These are phyloP conservation scores for Nemotelus pantherinus DNA, from an alignment of 2,888 invertebrate species.

Conservation along the genomic window DNA sequence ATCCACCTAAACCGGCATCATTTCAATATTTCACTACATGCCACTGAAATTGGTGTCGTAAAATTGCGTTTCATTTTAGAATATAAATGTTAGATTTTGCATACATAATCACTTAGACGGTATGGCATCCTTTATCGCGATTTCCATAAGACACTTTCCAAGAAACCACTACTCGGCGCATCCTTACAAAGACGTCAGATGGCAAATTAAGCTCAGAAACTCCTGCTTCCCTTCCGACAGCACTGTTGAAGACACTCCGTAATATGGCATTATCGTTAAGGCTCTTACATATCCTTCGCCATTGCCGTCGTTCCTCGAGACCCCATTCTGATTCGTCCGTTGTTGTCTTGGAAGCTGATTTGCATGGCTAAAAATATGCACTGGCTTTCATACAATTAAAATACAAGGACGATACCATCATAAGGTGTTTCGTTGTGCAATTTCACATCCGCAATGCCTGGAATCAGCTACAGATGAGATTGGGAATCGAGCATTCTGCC, in stretches of 20 bases:
- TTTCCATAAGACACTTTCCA: neutral
- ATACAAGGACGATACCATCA: slow-evolving; percentile 43
- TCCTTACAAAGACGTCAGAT: slow-evolving; percentile 48
- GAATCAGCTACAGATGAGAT: neutral
- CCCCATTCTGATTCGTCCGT: neutral
- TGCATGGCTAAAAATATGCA: slow-evolving; percentile 49
- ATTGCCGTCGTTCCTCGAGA: neutral
- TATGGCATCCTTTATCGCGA: neutral
- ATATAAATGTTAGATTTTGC: slow-evolving; percentile 48
- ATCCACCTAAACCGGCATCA: neutral
- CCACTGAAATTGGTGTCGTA: slow-evolving; percentile 25
- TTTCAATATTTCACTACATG: slow-evolving; percentile 30
- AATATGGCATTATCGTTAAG: slow-evolving; percentile 29
- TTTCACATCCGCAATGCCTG: neutral
- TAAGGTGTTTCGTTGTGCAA: slow-evolving; percentile 39
- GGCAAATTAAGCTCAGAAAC: slow-evolving; percentile 46
- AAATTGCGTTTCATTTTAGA: slow-evolving; percentile 41
- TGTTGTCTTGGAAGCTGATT: slow-evolving; percentile 28
- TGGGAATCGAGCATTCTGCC: too few relatives aligned
- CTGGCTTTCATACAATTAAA: slow-evolving; percentile 46
- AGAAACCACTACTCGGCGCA: neutral
- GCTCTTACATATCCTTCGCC: slow-evolving; percentile 7
- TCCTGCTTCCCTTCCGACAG: slow-evolving; percentile 21
- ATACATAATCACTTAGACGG: slow-evolving; percentile 45
- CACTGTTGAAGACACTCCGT: slow-evolving; percentile 14